Conservation (phyloP, 1,140 invertebrate species). For the Aethina tumida region DNA sequence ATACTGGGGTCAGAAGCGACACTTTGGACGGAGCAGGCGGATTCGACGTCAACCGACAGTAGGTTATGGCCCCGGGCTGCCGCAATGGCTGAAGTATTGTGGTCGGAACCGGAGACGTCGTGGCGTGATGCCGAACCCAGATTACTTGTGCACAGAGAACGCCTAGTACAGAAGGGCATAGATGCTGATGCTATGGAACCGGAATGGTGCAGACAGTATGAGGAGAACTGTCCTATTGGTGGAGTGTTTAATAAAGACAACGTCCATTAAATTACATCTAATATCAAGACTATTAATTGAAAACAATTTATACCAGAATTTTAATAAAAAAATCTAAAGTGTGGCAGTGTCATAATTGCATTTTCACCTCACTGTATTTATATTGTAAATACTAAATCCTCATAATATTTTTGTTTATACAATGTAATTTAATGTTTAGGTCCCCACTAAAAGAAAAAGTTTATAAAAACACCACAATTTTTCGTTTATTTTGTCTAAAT, state of each 20-base stretch:
- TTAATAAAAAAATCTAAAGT: too few species aligned
- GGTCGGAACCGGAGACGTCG: slow-evolving; percentile 51
- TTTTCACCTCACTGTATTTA: too few species aligned
- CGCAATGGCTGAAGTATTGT: slow-evolving; percentile 70
- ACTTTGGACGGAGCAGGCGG: slow-evolving; percentile 73
- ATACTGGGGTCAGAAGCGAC: slow-evolving; percentile 62
- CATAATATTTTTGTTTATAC: too few species aligned
- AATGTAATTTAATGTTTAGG: too few species aligned
- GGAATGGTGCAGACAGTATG: slow-evolving; percentile 72
- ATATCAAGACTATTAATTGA: too few species aligned
- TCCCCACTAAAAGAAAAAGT: too few species aligned
- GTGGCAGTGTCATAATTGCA: too few species aligned
- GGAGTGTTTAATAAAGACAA: slow-evolving; percentile 22
- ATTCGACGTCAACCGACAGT: slow-evolving; percentile 51
- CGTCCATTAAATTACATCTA: neutral
- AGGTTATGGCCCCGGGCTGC: slow-evolving; percentile 70
- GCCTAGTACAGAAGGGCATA: slow-evolving; percentile 56
- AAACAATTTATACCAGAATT: too few species aligned
- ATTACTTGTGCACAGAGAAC: slow-evolving; percentile 58
- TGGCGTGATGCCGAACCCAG: slow-evolving; percentile 58
- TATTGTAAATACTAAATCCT: too few species aligned
- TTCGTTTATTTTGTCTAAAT: too few species aligned
- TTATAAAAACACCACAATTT: too few species aligned
- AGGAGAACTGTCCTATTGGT: slow-evolving; percentile 50
- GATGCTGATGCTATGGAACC: slow-evolving; percentile 62